Base-by-base conservation (phyloP, 1,140 invertebrate genomes). In the Adelges cooleyi region DNA sequence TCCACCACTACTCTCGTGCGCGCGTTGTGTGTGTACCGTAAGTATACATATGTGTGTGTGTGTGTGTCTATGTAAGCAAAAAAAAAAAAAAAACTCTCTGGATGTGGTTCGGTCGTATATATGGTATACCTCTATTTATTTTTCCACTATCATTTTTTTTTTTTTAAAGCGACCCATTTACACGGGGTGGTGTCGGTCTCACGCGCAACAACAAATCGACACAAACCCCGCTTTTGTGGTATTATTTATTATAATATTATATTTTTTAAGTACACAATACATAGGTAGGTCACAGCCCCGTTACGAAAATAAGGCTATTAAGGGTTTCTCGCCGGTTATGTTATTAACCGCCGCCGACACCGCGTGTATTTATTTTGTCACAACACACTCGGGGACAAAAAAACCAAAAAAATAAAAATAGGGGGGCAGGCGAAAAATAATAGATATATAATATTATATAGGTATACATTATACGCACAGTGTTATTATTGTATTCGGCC, bases 331-430 rank as follows among this genome's bases (percentile, higher is more conserved):
- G 22, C 25, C 42, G 15, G 23, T n/a, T 18, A 5, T 5, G 15
- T 23, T 20, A 46, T 46, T 46, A 48, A 62, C 40, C 23, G 25
- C 36, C 18, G 20, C 22, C 23, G 25, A 18, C 18, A 13, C 22
- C 54, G 54, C 54, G 54, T 27, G 25, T 62, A 48, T 62, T 62
- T 62, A 46, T 62, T 62, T 62, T 46, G 42, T 62, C 56, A 62
- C 23, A 48, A 62, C 56, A 62, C 56, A n/a, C 40, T 20, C n/a
- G 42, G n/a, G 3, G 10, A 22, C 23, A 59, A 59, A 56, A 54
- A 56, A 40, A 23, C 10, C 11, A 8, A 6, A 38, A 20, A 53
- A 20, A 53, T 27, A 49, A 49, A 49, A 8, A 49, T 13, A 49
- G 40, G 22, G 10, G 15, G 22, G 52, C n/a, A 18, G 22, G n/a